Evolutionary conservation across 2,888 invertebrate genomes (phyloP).

Genomic region (Drosophila planitibia): DNA sequence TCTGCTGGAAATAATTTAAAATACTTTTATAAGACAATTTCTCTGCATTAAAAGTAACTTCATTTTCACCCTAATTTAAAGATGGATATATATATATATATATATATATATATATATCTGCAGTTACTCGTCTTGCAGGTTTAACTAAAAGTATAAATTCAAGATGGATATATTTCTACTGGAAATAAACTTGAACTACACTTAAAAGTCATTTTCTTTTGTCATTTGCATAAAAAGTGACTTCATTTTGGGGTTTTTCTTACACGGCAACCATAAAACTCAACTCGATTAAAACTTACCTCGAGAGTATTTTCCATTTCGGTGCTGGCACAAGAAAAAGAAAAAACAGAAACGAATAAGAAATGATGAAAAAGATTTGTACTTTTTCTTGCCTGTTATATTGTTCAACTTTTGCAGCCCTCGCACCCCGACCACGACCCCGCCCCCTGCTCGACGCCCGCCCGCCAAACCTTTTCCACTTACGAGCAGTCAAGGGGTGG

Average conservation of each 20-base stretch:
- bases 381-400: slow-evolving; percentile 47
- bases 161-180: neutral
- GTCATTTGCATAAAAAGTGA: slow-evolving; percentile 9
- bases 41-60: neutral
- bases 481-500: slow-evolving; percentile 34
- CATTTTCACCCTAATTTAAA: neutral
- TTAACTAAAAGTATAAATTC: neutral
- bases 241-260: neutral
- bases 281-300: slow-evolving; percentile 44
- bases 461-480: slow-evolving; percentile 8
- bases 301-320: slow-evolving; percentile 39
- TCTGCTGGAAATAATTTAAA: neutral
- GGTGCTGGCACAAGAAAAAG: slow-evolving; percentile 9
- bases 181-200: neutral
- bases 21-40: neutral
- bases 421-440: neutral
- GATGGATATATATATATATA: neutral
- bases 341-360: neutral
- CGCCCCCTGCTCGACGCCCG: neutral
- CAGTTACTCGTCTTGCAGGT: neutral
- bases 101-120: neutral
- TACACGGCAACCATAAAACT: slow-evolving; percentile 24
- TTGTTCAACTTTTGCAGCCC: slow-evolving; percentile 51
- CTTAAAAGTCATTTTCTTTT: neutral
- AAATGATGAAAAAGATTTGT: slow-evolving; percentile 9